Percentiles rank a stretch among this genome's conserved stretches.
Evolutionary conservation across 2,113 vertebrate species (phyloP).

Genomic region (Carassius auratus): DNA sequence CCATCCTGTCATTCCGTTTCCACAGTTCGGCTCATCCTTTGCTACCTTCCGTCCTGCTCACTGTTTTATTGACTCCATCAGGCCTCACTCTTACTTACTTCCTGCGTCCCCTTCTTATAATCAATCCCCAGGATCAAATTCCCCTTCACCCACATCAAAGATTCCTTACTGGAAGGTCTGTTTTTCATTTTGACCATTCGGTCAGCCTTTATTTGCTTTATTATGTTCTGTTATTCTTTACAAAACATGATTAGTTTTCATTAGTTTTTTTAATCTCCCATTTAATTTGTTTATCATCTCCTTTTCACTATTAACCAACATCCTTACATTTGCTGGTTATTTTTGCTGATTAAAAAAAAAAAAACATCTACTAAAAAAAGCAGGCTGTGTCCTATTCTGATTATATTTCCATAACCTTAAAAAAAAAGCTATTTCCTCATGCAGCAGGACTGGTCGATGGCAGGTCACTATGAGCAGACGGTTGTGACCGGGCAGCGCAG

Average conservation of each 20-base stretch:
- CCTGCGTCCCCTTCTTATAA: slow-evolving; percentile 81
- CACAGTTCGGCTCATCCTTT: slow-evolving; percentile 83
- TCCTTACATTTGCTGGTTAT: background rate
- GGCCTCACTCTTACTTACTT: slow-evolving; percentile 80
- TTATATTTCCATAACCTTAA: background rate
- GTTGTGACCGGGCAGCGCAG: slow-evolving; percentile 83
- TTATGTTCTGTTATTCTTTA: slow-evolving; percentile 40
- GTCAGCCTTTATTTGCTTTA: slow-evolving; percentile 42
- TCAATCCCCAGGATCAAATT: slow-evolving; percentile 79
- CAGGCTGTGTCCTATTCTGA: background rate
- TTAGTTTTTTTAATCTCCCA: slow-evolving; percentile 54
- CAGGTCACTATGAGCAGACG: slow-evolving; percentile 82
- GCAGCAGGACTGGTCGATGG: slow-evolving; percentile 91
- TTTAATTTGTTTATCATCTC: slow-evolving; percentile 55
- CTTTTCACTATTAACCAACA: slow-evolving; percentile 13
- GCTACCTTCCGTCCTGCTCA: slow-evolving; percentile 81
- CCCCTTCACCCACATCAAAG: slow-evolving; percentile 81
- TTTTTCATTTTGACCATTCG: slow-evolving; percentile 63
- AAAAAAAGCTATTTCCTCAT: slow-evolving; percentile 41
- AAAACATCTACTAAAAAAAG: background rate
- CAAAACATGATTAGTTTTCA: slow-evolving; percentile 39
- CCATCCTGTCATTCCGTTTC: slow-evolving; percentile 74
- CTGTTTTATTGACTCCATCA: slow-evolving; percentile 80
- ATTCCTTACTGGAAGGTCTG: slow-evolving; percentile 83
- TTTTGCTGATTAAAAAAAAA: background rate